A percentile compares a stretch with the other conserved stretches of the same genome.
Evolutionary conservation across 64 coral and sea anemone genomes (phyloP).

Genomic region (Anthopleura sola): DNA sequence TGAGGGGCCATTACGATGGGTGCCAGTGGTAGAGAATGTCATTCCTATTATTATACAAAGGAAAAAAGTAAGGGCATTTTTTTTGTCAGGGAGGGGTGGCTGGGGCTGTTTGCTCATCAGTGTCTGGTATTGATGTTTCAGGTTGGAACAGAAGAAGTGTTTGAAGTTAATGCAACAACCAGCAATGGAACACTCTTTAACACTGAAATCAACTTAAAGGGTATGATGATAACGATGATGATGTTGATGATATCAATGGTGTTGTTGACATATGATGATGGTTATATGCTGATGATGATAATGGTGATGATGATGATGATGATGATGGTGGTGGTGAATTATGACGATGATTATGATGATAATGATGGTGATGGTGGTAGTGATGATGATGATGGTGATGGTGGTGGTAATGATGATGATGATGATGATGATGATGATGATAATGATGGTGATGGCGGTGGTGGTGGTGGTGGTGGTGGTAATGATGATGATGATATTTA

Average conservation of each 20-base stretch:
- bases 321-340: too few species aligned
- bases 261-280: too few species aligned
- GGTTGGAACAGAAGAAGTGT: constrained; percentile 79
- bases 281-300: too few species aligned
- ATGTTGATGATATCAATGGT: not conserved
- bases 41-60: constrained; percentile 79
- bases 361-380: too few species aligned
- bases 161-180: constrained; percentile 75
- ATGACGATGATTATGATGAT: too few species aligned
- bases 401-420: too few species aligned
- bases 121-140: not conserved
- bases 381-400: too few species aligned
- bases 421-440: too few species aligned
- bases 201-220: constrained; percentile 82
- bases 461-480: too few species aligned
- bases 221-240: constrained; percentile 19
- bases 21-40: constrained; percentile 86
- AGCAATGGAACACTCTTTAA: constrained; percentile 72
- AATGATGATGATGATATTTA: too few species aligned
- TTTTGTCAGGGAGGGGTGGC: not conserved
- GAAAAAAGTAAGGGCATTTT: constrained; percentile 59
- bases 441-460: too few species aligned
- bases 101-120: not conserved
- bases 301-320: too few species aligned
- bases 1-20: constrained; percentile 81